Base-by-base conservation (phyloP, 2,797 vertebrate genomes). In the Lacerta agilis region DNA sequence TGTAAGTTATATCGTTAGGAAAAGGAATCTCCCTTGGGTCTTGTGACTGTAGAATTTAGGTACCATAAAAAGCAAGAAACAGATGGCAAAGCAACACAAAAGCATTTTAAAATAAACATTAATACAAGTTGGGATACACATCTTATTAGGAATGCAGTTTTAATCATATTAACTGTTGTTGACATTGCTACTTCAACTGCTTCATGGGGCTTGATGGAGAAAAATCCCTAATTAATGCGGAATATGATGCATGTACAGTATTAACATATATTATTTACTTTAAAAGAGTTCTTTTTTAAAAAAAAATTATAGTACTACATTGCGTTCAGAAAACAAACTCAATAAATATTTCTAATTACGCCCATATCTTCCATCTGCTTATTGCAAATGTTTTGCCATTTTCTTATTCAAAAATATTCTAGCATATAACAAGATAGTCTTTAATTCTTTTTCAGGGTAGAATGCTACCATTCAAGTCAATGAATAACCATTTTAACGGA, bases 31-130 rank as follows among this genome's bases (percentile, higher is more conserved):
- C 96, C 93, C 95, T 92, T 1, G 94, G 90, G 95, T 93, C 79
- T 88, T 92, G 89, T 94, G 90, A 95, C 91, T 94, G 87, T 88
- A 94, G 88, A 96, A 89, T 84, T 92, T 92, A 87, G 92, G 89
- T 95, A 94, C 45, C 88, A 91, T 93, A 96, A 95, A 88, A 95
- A 89, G 88, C 10, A 79, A 93, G 90, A 97, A 97, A 95, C 95
- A 97, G 95, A 97, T 97, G 96, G 90, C 36, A 95, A 41, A 76
- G 91, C 76, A 94, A 91, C 92, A 93, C 83, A 94, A 90, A 92
- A 94, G 72, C 91, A 96, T 96, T 97, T 96, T 94, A 89, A 97
- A 96, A 95, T 96, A 96, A 97, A 97, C 88, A 95, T 95, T 95
- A 96, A 96, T 95, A 94, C 89, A 95, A 92, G 86, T 88, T 93